A percentile compares a stretch with the other conserved stretches of the same genome.
Conservation (phyloP, 2,888 invertebrate species). For the Aproaerema taeniolella region DNA sequence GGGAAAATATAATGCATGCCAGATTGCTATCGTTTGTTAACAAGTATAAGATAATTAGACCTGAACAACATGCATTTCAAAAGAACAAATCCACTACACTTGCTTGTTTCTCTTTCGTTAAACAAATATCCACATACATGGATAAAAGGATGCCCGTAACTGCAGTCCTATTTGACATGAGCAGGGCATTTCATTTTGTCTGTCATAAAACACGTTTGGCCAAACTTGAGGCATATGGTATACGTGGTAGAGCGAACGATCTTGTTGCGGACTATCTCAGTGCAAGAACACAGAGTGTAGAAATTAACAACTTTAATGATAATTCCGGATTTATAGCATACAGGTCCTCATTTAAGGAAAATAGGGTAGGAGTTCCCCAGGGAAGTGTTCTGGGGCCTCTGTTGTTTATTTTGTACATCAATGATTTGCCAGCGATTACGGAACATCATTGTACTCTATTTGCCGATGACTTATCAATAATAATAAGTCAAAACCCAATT, state of each 20-base stretch:
- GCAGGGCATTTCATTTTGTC: constrained; percentile 3
- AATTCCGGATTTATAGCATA: background rate
- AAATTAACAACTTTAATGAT: constrained; percentile 1
- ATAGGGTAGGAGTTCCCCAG: too few relatives aligned
- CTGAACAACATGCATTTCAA: constrained; percentile 6
- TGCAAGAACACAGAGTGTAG: constrained; percentile 1
- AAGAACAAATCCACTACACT: too few relatives aligned
- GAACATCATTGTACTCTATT: too few relatives aligned
- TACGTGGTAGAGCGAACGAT: background rate
- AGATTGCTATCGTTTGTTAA: too few relatives aligned
- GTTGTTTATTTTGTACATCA: too few relatives aligned
- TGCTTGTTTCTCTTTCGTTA: background rate
- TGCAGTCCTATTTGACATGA: constrained; percentile 3
- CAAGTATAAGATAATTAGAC: background rate
- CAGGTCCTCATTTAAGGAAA: background rate
- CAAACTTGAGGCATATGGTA: background rate
- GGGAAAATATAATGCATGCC: too few relatives aligned
- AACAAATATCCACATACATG: too few relatives aligned
- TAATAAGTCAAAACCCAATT: too few relatives aligned
- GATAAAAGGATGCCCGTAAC: background rate
- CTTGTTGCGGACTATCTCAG: background rate
- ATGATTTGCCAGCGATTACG: too few relatives aligned
- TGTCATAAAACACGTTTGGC: background rate
- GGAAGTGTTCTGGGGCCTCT: too few relatives aligned
- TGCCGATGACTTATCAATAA: too few relatives aligned